Percentiles rank a stretch among this genome's conserved stretches.
Conservation (phyloP, 2,888 invertebrate genomes). For the Pseudococcus viburni region DNA sequence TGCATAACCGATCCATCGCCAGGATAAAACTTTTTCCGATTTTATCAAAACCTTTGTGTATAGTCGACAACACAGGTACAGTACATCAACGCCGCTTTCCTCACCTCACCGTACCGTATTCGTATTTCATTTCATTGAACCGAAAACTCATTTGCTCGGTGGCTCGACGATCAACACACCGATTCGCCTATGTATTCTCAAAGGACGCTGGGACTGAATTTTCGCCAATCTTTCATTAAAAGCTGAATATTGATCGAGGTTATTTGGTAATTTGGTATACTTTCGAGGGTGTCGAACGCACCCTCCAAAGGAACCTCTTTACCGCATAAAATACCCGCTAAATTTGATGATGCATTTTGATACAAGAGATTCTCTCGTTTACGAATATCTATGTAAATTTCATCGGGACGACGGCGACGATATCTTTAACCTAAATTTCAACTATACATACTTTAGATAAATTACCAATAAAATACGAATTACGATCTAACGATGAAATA, state of each 20-base stretch:
- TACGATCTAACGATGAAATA: too few species aligned
- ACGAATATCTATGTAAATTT: not conserved
- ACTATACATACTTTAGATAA: too few species aligned
- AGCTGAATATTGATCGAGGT: conserved; percentile 30
- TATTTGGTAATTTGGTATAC: not conserved
- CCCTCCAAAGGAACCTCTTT: conserved; percentile 11
- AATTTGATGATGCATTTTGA: not conserved
- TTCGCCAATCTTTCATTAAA: conserved; percentile 29
- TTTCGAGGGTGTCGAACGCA: not conserved
- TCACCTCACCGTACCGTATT: too few species aligned
- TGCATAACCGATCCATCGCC: not conserved
- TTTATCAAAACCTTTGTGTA: not conserved
- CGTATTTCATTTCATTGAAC: not conserved
- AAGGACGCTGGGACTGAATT: not conserved
- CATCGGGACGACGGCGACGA: too few species aligned
- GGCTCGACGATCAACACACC: not conserved
- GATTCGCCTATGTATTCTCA: conserved; percentile 8
- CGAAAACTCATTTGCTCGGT: conserved; percentile 14
- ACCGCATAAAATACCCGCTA: not conserved
- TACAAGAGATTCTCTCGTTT: not conserved
- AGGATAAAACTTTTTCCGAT: conserved; percentile 19
- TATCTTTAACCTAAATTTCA: not conserved
- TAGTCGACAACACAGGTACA: not conserved
- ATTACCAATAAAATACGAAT: too few species aligned
- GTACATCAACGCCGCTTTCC: too few species aligned